These are phyloP conservation scores for Blomia tropicalis DNA, from an alignment of 2,888 invertebrate species.

Conservation along the genomic window DNA sequence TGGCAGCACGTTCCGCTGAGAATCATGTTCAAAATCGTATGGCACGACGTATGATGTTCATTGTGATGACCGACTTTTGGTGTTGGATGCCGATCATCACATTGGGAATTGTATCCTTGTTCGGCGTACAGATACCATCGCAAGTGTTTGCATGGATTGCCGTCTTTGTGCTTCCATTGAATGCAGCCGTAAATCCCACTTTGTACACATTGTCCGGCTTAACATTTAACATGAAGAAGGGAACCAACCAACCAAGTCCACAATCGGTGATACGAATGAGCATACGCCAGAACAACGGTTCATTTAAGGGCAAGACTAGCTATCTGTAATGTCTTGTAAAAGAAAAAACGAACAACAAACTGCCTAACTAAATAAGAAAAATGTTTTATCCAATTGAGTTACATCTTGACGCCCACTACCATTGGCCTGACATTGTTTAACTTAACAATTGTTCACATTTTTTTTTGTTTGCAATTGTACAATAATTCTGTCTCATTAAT, in stretches of 20 bases:
- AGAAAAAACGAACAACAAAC: too few species aligned
- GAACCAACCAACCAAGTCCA: background rate
- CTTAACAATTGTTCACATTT: too few species aligned
- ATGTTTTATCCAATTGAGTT: too few species aligned
- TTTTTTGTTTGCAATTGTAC: too few species aligned
- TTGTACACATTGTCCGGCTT: constrained; percentile 38
- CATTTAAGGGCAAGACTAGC: constrained; percentile 10
- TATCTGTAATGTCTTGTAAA: background rate
- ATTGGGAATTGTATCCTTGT: constrained; percentile 39
- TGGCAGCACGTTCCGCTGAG: constrained; percentile 34
- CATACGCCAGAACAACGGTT: constrained; percentile 4
- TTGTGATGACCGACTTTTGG: constrained; percentile 41
- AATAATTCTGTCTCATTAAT: too few species aligned
- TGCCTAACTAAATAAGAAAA: too few species aligned
- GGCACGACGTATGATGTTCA: constrained; percentile 41
- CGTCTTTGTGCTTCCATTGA: constrained; percentile 41
- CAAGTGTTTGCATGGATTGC: constrained; percentile 43
- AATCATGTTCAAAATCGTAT: constrained; percentile 31
- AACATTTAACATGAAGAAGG: background rate
- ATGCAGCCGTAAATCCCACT: constrained; percentile 42
- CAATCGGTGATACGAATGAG: constrained; percentile 1
- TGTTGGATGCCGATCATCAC: constrained; percentile 43
- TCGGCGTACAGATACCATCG: constrained; percentile 37
- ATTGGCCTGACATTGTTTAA: too few species aligned
- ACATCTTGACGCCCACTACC: too few species aligned